Percentiles rank a stretch among this genome's conserved stretches.
Conservation (phyloP, 2,888 invertebrate genomes). For the Brenthis hecate region DNA sequence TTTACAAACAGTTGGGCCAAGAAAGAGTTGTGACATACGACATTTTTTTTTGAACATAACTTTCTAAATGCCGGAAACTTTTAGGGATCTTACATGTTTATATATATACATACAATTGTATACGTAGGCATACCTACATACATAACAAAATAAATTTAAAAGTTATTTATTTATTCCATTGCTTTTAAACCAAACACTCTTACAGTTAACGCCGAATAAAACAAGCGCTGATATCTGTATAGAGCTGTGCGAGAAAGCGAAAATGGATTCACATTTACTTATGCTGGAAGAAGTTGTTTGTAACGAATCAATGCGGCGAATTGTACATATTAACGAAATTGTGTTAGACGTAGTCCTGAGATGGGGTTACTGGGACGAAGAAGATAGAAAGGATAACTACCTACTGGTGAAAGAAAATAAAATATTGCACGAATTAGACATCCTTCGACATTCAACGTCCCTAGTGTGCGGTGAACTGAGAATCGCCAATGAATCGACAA, state of each 20-base stretch:
- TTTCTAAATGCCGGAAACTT: too few species aligned
- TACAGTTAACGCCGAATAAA: constrained; percentile 89
- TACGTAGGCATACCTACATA: too few species aligned
- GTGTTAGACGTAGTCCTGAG: constrained; percentile 86
- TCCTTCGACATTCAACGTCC: constrained; percentile 82
- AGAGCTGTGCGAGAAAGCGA: constrained; percentile 86
- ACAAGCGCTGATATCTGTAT: constrained; percentile 88
- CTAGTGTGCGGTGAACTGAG: constrained; percentile 89
- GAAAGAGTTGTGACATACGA: too few species aligned
- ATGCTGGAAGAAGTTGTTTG: constrained; percentile 92
- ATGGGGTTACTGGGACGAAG: constrained; percentile 95
- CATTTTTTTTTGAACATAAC: too few species aligned
- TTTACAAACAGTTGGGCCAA: too few species aligned
- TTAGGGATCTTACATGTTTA: too few species aligned
- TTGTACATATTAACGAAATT: constrained; percentile 89
- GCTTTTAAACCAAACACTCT: background rate
- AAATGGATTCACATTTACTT: constrained; percentile 85
- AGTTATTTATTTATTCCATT: background rate
- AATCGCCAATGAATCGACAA: constrained; percentile 88
- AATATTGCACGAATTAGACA: constrained; percentile 73
- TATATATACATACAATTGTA: too few species aligned
- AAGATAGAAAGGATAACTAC: constrained; percentile 92
- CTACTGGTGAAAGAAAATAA: constrained; percentile 84
- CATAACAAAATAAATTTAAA: too few species aligned
- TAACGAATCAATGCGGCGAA: constrained; percentile 87